These are phyloP conservation scores for Erpetoichthys calabaricus DNA, from an alignment of 2,797 vertebrate species.

Conservation along the genomic window DNA sequence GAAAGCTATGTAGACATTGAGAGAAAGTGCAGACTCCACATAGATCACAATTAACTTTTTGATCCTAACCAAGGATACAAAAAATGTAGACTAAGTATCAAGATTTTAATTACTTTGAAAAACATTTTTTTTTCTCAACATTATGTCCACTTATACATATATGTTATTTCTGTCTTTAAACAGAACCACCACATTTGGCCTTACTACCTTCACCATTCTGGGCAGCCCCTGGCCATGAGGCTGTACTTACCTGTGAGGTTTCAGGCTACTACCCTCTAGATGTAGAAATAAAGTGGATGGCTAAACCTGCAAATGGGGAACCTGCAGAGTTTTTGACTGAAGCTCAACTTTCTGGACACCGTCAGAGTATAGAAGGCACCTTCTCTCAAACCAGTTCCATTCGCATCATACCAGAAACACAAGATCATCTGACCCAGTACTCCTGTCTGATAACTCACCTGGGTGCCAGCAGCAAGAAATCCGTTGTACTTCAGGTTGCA, in stretches of 20 bases:
- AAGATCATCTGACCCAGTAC: constrained; percentile 43
- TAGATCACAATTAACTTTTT: too few relatives aligned
- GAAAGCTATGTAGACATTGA: too few relatives aligned
- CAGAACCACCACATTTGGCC: constrained; percentile 56
- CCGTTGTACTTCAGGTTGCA: constrained; percentile 41
- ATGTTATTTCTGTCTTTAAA: background rate
- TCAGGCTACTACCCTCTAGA: constrained; percentile 56
- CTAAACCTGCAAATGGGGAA: constrained; percentile 31
- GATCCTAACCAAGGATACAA: too few relatives aligned
- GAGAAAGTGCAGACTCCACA: too few relatives aligned
- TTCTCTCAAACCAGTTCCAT: constrained; percentile 46
- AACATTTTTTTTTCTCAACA: too few relatives aligned
- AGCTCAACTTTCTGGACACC: constrained; percentile 43
- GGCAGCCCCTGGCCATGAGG: constrained; percentile 41
- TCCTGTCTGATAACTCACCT: constrained; percentile 51
- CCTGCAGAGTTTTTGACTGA: constrained; percentile 24
- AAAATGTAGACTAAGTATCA: too few relatives aligned
- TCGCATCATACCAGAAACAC: constrained; percentile 26
- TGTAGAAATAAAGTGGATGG: constrained; percentile 56
- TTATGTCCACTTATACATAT: too few relatives aligned
- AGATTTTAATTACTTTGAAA: too few relatives aligned
- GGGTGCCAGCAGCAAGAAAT: constrained; percentile 27
- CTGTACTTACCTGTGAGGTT: constrained; percentile 48
- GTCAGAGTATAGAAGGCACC: constrained; percentile 54
- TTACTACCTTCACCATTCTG: constrained; percentile 51